Evolutionary conservation across 2,888 invertebrate species (phyloP), one percentile per base, ranked within the genome.

Genomic region (Nemotelus nigrinus): DNA sequence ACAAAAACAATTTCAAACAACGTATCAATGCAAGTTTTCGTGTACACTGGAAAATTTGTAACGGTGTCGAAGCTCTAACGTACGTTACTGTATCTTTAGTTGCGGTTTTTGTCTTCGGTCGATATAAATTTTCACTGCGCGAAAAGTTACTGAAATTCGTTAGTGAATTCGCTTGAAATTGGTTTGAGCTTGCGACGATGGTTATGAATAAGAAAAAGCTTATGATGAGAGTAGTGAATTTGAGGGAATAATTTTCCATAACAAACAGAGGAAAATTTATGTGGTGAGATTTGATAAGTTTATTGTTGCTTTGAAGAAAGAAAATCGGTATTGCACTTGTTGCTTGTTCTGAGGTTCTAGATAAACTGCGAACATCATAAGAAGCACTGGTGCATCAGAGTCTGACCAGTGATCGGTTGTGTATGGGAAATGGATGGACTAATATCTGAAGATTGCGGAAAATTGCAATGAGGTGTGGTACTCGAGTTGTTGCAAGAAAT

Each of bases 1-100:
- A 84, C 67, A 90, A 87, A 77, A 89, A 88, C n/a, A 90, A 87
- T 83, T 89, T 89, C 70, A 90, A 83, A 83, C 91, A 91, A 84
- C 89, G 89, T 78, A 88, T 79, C 4, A 89, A 85, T 67, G 89
- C 89, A 43, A 83, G 83, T 48, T 83, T 83, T 6, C 84, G 82
- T 47, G 88, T 83, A 76, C 88, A 88, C 76, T 86, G 85, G 58
- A 86, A 85, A 55, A 88, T 84, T 39, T 86, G 83, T 80, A 83
- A 84, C 2, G 87, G 87, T 76, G 87, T 85, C 39, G 86, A 84
- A 74, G 85, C 83, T 82, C 83, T 85, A 81, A 84, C 83, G 80
- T 85, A 85, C 83, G 85, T 84, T 74, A 84, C 82, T 75, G 82
- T 83, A 64, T 72, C 63, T 10, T 65, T 78, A 58, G 7, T 25